Base-by-base conservation (phyloP, 2,113 vertebrate species). In the Penelope pileata region DNA sequence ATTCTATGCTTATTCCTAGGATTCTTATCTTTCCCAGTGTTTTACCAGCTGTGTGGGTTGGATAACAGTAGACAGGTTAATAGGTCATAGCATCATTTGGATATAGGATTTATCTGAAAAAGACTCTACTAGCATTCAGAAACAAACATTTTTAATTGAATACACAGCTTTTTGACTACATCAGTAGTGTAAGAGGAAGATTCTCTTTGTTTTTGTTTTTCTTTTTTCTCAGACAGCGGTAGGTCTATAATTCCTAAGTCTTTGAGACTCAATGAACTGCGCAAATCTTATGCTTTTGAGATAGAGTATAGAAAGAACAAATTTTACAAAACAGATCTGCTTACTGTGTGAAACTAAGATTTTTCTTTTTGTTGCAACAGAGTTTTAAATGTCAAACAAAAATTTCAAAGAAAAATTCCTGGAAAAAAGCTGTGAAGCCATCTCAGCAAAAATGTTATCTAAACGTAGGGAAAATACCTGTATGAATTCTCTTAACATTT, bases 351-450 rank as follows among this genome's bases (percentile, higher is more conserved):
- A 81, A 86, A n/a, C 32, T 23, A 91, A 58, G 54, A 70, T 59
- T n/a, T 83, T 66, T 74, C 29, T 90, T 68, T 89, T 82, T 19
- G 7, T 36, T 83, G 30, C 38, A 34, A 16, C 50, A 68, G 30
- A 90, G 43, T 82, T 30, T 93, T 94, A 80, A 88, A 95, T 75
- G 82, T 82, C 78, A 12, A 14, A 34, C 79, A 86, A 95, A 95
- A 91, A 26, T 10, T 58, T 94, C 58, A 51, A 64, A 94, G n/a
- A 88, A 45, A 66, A 22, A 14, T 67, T 36, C 19, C 17, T 43
- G 27, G 14, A 56, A 64, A 69, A 82, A 43, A n/a, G 0, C 9
- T 58, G 11, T 47, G 22, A 76, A 63, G 5, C 24, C 9, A 22
- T 54, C 34, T 94, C 85, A 58, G 63, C 6, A 70, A 53, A 86